Conservation (phyloP, 2,113 vertebrate genomes). For the Antigone vipio region DNA sequence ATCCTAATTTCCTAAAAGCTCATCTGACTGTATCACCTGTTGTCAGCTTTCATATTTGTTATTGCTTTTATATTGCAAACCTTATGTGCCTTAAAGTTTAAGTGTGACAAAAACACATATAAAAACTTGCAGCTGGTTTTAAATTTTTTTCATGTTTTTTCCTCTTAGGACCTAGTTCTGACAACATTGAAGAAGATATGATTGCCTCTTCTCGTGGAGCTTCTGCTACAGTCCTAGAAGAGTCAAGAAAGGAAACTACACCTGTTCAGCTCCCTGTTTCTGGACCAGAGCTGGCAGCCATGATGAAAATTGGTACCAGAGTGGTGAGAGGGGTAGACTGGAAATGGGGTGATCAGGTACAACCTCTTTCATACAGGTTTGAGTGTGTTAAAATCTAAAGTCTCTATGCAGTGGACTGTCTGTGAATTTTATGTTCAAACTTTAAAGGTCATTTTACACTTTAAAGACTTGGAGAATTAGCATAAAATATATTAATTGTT, state of each 20-base stretch:
- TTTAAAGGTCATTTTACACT: neutral
- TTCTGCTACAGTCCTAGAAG: slow-evolving; percentile 94
- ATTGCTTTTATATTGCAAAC: neutral
- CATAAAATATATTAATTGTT: neutral
- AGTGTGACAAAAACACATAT: neutral
- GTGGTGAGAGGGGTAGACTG: slow-evolving; percentile 97
- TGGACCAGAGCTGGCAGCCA: slow-evolving; percentile 93
- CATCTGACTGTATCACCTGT: neutral
- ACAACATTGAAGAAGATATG: slow-evolving; percentile 88
- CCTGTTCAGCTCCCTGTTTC: slow-evolving; percentile 90
- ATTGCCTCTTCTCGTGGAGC: slow-evolving; percentile 80
- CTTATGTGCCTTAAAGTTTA: neutral
- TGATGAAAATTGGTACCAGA: slow-evolving; percentile 99
- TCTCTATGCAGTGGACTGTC: neutral
- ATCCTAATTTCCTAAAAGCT: neutral
- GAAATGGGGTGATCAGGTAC: slow-evolving; percentile 99
- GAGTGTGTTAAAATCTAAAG: neutral
- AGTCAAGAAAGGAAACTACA: slow-evolving; percentile 88
- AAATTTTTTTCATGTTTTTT: neutral
- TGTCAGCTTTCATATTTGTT: neutral
- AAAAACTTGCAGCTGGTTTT: neutral
- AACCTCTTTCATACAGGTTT: neutral
- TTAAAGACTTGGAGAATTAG: neutral
- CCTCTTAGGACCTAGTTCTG: slow-evolving; percentile 87
- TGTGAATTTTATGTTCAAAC: neutral